Evolutionary conservation across 2,113 vertebrate genomes (phyloP), one percentile per base, ranked within the genome.

Genomic region (Erythrolamprus reginae): DNA sequence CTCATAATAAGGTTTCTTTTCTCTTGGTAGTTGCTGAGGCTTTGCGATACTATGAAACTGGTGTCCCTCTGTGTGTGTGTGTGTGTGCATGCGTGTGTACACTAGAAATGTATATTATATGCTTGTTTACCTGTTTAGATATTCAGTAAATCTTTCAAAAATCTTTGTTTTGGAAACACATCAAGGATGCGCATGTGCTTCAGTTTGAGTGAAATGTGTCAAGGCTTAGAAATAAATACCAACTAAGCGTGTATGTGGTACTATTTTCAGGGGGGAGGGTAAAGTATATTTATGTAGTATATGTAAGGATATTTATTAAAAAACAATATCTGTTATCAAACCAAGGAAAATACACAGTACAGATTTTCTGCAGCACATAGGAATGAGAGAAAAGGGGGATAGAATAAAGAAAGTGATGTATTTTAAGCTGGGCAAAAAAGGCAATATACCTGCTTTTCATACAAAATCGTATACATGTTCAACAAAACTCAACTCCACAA

Each of bases 1-100:
- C 97, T 98, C 97, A 97, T 98, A 98, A 98, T 98, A 98, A 98
- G 97, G 97, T 97, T 98, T 97, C 97, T 97, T 97, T 98, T 98
- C 97, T 97, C 96, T 94, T 95, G 95, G 96, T 97, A 96, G 96
- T 98, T 98, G 96, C 97, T 98, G 97, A 97, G 97, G 96, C 97
- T 98, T 97, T 98, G 96, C 96, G 97, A 97, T 98, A 97, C 97
- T 97, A 96, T 96, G 95, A 97, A 97, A 97, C 96, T 98, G 94
- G 45, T 95, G 93, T 97, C 4, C 33, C 13, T 70, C 93, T 97
- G 13, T 70, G n/a, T 70, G n/a, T 38, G 61, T 65, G 12, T 33
- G n/a, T 65, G 12, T 58, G 56, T 58, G 56, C 96, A 94, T 97
- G 28, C 33, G 61, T 96, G 97, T 95, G 93, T 97, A 97, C 97